Conservation (phyloP, 2,113 vertebrate genomes). For the Scortum barcoo region DNA sequence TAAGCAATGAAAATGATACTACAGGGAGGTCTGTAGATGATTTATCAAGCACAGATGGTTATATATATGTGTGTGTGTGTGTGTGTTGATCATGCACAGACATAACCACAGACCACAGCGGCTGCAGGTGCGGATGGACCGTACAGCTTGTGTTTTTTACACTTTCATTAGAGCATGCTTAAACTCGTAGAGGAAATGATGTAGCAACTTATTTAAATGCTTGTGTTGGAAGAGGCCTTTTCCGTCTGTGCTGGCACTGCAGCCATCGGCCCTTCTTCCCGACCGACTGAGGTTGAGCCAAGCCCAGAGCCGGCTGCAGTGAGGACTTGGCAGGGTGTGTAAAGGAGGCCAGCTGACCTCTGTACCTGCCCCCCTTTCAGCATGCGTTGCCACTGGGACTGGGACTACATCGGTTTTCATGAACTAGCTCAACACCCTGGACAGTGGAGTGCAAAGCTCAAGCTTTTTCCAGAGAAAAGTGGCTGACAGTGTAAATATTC, state of each 20-base stretch:
- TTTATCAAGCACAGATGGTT: not conserved
- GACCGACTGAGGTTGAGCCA: constrained; percentile 46
- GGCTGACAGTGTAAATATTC: not conserved
- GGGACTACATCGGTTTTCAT: constrained; percentile 52
- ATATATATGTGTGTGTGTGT: not conserved
- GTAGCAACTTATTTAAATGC: not conserved
- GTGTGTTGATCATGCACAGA: not conserved
- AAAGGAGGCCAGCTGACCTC: constrained; percentile 68
- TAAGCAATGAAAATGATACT: not conserved
- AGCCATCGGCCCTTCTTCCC: not conserved
- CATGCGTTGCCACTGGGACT: constrained; percentile 46
- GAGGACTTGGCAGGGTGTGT: constrained; percentile 72
- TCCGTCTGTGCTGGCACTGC: constrained; percentile 29
- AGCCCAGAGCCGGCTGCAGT: constrained; percentile 32
- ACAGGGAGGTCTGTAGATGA: not conserved
- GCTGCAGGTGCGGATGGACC: not conserved
- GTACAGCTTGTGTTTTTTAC: not conserved
- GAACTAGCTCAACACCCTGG: constrained; percentile 21
- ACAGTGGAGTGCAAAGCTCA: not conserved
- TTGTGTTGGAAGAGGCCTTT: constrained; percentile 26
- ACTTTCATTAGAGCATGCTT: not conserved
- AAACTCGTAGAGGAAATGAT: constrained; percentile 8
- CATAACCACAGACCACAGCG: not conserved
- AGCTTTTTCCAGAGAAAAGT: constrained; percentile 7
- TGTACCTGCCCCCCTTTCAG: constrained; percentile 67